Evolutionary conservation across 2,113 vertebrate genomes (phyloP).

Genomic region (Spermophilus dauricus): DNA sequence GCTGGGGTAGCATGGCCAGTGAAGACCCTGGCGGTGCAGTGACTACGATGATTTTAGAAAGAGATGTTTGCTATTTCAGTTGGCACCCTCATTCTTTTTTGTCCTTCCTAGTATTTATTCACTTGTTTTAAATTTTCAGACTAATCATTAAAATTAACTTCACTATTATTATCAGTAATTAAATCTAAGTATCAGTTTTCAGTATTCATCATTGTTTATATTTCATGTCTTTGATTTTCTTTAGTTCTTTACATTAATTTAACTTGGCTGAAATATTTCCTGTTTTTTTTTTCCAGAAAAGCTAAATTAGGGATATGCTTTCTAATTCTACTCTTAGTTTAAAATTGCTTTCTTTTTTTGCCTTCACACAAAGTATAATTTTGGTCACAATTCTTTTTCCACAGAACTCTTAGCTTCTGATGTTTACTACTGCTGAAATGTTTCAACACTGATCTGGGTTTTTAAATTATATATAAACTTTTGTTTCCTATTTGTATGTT

Average conservation of each 20-base stretch:
- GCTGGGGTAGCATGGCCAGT: not conserved
- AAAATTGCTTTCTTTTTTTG: not conserved
- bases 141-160: not conserved
- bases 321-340: not conserved
- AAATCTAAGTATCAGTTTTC: not conserved
- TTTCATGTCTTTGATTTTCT: constrained; percentile 7
- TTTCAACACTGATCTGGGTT: not conserved
- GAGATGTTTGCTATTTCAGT: not conserved
- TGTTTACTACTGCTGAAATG: constrained; percentile 28
- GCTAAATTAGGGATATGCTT: not conserved
- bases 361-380: constrained; percentile 27
- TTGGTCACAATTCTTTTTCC: constrained; percentile 32
- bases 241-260: constrained; percentile 9
- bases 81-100: not conserved
- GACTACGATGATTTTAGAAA: not conserved
- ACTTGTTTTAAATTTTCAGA: constrained; percentile 36
- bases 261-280: not conserved
- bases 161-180: constrained; percentile 16
- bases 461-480: not conserved
- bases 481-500: constrained; percentile 8
- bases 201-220: not conserved
- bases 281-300: constrained; percentile 40
- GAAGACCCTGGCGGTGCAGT: not conserved
- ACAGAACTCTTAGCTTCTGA: not conserved
- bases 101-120: not conserved